A percentile compares a stretch with the other conserved stretches of the same genome.
These are phyloP conservation scores for Spinus olivaceus DNA, from an alignment of 2,797 vertebrate genomes.

Conservation along the genomic window DNA sequence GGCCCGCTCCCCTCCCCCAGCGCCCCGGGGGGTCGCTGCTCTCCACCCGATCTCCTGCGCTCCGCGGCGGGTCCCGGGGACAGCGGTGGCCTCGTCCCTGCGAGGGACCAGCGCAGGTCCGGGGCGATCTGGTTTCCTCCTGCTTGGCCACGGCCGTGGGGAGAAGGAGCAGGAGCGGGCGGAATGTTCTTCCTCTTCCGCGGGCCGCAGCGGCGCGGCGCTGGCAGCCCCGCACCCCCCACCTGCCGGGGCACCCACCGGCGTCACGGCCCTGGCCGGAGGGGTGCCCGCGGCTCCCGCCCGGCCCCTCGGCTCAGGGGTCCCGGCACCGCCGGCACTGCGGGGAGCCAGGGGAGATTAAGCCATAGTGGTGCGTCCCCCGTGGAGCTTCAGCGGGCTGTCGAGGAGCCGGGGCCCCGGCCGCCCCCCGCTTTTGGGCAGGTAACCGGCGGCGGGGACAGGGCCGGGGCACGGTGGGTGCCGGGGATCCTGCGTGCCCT, in stretches of 20 bases:
- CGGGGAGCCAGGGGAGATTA: neutral
- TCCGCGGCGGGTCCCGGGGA: too few species aligned
- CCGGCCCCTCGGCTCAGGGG: neutral
- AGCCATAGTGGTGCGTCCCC: neutral
- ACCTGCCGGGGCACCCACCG: neutral
- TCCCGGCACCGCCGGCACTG: accelerated
- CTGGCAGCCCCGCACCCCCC: neutral
- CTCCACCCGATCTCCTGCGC: neutral
- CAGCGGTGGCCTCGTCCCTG: neutral
- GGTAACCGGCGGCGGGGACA: neutral
- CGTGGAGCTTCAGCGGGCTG: neutral
- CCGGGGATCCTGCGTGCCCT: neutral
- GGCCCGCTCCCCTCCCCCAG: neutral
- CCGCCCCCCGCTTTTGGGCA: neutral
- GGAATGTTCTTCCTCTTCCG: slow-evolving; percentile 52
- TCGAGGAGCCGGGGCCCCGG: neutral
- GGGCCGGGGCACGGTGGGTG: too few species aligned
- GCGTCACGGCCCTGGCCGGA: neutral
- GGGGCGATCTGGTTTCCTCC: slow-evolving; percentile 22
- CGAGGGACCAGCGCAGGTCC: neutral
- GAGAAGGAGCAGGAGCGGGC: neutral
- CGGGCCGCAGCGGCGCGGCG: neutral
- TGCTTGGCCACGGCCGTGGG: neutral
- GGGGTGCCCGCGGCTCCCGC: neutral
- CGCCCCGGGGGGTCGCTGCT: neutral